Evolutionary conservation across 2,797 vertebrate genomes (phyloP).

Genomic region (Hippoglossus hippoglossus): DNA sequence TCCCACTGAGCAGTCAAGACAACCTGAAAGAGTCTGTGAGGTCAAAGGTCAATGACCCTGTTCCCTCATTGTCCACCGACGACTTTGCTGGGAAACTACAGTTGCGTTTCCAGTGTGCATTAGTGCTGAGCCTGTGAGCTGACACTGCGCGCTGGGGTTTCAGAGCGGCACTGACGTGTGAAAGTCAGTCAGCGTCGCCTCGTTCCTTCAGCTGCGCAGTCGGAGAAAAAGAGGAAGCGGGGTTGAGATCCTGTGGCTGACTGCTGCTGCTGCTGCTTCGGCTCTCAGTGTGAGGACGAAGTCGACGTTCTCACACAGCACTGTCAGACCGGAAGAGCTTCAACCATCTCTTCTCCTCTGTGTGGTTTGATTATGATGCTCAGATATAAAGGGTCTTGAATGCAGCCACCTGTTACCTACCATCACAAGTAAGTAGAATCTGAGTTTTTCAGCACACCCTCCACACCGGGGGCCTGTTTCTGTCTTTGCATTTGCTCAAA

Average conservation of each 20-base stretch:
- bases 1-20: too few species aligned
- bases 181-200: constrained; percentile 23
- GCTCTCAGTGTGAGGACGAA: constrained; percentile 9
- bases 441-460: background rate
- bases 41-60: too few species aligned
- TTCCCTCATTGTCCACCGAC: too few species aligned
- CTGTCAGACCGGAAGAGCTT: constrained; percentile 9
- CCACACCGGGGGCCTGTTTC: background rate
- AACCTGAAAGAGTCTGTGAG: too few species aligned
- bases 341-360: background rate
- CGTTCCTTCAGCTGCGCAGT: constrained; percentile 16
- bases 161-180: constrained; percentile 3
- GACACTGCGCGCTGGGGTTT: background rate
- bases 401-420: background rate
- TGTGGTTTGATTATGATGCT: background rate
- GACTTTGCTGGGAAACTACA: too few species aligned
- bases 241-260: constrained; percentile 46
- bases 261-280: background rate
- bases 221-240: constrained; percentile 75
- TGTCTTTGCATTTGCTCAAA: background rate
- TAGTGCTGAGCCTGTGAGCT: background rate
- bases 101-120: too few species aligned
- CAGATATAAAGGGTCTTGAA: background rate
- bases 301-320: background rate
- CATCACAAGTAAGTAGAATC: constrained; percentile 46